phyloP scores from a whole-genome alignment of 2,888 invertebrate genomes.

The Reticulitermes lucifugus region DNA sequence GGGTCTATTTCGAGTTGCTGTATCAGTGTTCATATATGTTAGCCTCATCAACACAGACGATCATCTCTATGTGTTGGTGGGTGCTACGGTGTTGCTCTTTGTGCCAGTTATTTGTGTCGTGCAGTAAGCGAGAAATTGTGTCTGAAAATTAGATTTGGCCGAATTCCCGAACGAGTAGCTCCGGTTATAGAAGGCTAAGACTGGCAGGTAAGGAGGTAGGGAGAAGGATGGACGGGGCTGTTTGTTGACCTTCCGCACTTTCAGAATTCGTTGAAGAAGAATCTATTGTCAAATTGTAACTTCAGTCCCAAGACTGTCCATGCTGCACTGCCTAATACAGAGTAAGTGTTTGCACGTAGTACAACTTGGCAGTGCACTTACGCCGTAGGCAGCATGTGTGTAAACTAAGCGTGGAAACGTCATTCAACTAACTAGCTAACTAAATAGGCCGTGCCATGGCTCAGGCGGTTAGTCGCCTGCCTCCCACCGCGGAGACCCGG shows the following conservation, averaged over 20 bases:
- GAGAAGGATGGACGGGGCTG: neutral
- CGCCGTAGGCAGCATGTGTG: no score
- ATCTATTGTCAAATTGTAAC: neutral
- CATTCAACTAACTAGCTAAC: no score
- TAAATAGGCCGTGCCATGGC: no score
- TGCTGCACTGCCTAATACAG: no score
- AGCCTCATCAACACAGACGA: neutral
- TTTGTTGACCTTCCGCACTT: slow-evolving; percentile 29
- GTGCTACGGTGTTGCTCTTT: neutral
- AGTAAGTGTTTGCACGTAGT: no score
- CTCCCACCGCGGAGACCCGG: no score
- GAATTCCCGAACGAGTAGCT: slow-evolving; percentile 21
- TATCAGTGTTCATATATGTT: no score
- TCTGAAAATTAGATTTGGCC: slow-evolving; percentile 31
- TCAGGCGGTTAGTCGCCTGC: no score
- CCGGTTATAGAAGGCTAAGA: neutral
- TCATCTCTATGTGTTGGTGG: neutral
- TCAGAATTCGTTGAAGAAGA: neutral
- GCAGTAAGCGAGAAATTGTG: slow-evolving; percentile 19
- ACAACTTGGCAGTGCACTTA: no score
- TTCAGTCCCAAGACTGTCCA: neutral
- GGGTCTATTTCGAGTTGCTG: no score
- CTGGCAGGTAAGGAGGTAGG: neutral
- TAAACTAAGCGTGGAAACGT: no score
- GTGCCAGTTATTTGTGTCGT: slow-evolving; percentile 3